These are phyloP conservation scores for Oeneis ivallda DNA, from an alignment of 2,888 invertebrate genomes.

Conservation along the genomic window DNA sequence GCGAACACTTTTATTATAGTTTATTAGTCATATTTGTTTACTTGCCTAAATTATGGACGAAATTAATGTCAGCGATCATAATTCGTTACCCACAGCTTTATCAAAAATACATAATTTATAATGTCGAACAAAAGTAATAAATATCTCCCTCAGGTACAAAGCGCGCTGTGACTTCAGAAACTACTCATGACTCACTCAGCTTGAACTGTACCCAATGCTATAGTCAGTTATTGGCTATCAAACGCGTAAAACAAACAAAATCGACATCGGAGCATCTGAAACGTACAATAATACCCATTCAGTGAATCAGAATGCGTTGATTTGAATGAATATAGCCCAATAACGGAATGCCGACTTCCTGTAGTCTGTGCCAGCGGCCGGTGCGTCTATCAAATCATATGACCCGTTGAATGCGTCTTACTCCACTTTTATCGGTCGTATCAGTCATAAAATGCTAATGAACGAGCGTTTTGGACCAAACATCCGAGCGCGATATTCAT, in stretches of 20 bases:
- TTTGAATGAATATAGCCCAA: conserved; percentile 64
- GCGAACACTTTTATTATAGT: conserved; percentile 27
- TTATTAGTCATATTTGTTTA: conserved; percentile 49
- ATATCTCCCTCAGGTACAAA: conserved; percentile 24
- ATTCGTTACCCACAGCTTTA: conserved; percentile 20
- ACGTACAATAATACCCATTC: conserved; percentile 61
- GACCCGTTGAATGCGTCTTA: conserved; percentile 78
- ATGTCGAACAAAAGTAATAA: conserved; percentile 21
- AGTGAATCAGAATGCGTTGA: conserved; percentile 65
- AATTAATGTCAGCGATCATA: conserved; percentile 13
- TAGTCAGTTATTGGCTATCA: conserved; percentile 47
- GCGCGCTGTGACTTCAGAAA: conserved; percentile 12
- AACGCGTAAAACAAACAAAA: conserved; percentile 60
- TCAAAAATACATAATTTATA: conserved; percentile 19
- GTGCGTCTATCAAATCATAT: conserved; percentile 72
- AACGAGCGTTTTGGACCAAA: conserved; percentile 78
- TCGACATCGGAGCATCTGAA: conserved; percentile 56
- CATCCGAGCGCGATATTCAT: conserved; percentile 80
- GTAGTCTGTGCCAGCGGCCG: conserved; percentile 60
- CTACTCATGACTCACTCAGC: conserved; percentile 41
- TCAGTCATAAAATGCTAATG: conserved; percentile 82
- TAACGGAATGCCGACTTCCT: conserved; percentile 68
- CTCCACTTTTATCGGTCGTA: conserved; percentile 81
- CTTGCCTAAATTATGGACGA: conserved; percentile 37
- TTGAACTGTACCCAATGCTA: conserved; percentile 38